phyloP scores from a whole-genome alignment of 2,888 invertebrate genomes.

The Dexiosoma caninum region DNA sequence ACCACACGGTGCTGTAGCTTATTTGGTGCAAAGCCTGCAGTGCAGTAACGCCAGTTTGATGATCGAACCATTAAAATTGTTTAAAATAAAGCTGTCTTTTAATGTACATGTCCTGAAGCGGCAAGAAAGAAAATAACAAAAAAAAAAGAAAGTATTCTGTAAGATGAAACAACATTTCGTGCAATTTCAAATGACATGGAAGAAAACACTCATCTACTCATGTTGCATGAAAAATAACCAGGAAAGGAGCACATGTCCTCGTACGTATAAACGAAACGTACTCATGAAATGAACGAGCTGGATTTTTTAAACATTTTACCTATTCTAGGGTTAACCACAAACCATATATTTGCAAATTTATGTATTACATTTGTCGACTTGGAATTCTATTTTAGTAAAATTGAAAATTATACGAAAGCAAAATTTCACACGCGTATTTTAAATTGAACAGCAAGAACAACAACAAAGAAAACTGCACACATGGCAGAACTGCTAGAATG shows the following conservation, averaged over 20 bases:
- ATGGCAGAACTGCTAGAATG: background rate
- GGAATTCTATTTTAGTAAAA: slow-evolving; percentile 52
- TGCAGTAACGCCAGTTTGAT: slow-evolving; percentile 41
- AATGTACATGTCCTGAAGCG: slow-evolving; percentile 49
- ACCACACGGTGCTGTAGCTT: background rate
- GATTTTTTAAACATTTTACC: slow-evolving; percentile 46
- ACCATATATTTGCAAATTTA: slow-evolving; percentile 62
- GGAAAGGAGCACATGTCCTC: background rate
- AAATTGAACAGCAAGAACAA: too few relatives aligned
- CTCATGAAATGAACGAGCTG: background rate
- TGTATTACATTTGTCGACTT: slow-evolving; percentile 58
- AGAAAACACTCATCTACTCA: slow-evolving; percentile 26
- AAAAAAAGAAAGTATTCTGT: background rate
- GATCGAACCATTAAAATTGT: slow-evolving; percentile 61
- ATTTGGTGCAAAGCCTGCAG: slow-evolving; percentile 6
- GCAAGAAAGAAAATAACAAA: background rate
- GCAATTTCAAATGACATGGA: slow-evolving; percentile 56
- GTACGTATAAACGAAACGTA: background rate
- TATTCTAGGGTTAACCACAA: slow-evolving; percentile 60
- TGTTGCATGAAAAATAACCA: slow-evolving; percentile 39
- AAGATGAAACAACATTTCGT: slow-evolving; percentile 39
- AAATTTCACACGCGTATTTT: slow-evolving; percentile 63
- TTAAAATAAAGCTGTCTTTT: slow-evolving; percentile 59
- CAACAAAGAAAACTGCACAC: background rate
- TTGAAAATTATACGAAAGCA: slow-evolving; percentile 43